Base-by-base conservation (phyloP, 2,113 vertebrate species). In the Anoura caudifer region DNA sequence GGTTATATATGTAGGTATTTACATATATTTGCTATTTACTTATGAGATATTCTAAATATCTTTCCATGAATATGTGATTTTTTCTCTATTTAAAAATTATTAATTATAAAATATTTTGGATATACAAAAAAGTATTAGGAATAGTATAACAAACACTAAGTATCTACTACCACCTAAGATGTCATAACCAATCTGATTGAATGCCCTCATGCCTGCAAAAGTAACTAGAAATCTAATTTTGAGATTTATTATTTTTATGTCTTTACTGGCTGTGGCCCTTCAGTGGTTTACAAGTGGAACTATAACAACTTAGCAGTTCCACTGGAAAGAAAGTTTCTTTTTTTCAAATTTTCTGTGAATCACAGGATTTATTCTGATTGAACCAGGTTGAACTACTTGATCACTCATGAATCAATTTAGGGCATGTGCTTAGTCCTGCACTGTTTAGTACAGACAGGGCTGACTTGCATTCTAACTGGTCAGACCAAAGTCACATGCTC, bases 61-160 rank as follows among this genome's bases (percentile, higher is more conserved):
- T 67, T 76, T 63, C n/a, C 67, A 43, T 80, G 54, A 76, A 41
- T 43, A 15, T 86, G 0, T 73, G 52, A 88, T 38, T 59, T 83
- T 92, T 86, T 45, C 17, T 72, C n/a, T 81, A 24, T 92, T 86
- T 85, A 85, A 91, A 65, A 85, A 26, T 24, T 63, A n/a, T 93
- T 45, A 86, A 87, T 95, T 47, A 67, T 26, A 12, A 95, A 77
- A 43, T 85, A 67, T 91, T 77, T 88, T 81, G 47, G n/a, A 43
- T 43, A 79, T 67, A 61, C 28, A 61, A n/a, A 91, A 90, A 73
- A 9, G 5, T 41, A 45, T 63, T 10, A 36, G 67, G 54, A 86
- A 47, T 33, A 86, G 9, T 43, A 4, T 56, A 43, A 54, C 7
- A 59, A 76, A 52, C 4, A 67, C 28, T 75, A 59, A 8, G 13